Evolutionary conservation across 2,113 vertebrate species (phyloP), one percentile per base, ranked within the genome.

Genomic region (Peromyscus leucopus): DNA sequence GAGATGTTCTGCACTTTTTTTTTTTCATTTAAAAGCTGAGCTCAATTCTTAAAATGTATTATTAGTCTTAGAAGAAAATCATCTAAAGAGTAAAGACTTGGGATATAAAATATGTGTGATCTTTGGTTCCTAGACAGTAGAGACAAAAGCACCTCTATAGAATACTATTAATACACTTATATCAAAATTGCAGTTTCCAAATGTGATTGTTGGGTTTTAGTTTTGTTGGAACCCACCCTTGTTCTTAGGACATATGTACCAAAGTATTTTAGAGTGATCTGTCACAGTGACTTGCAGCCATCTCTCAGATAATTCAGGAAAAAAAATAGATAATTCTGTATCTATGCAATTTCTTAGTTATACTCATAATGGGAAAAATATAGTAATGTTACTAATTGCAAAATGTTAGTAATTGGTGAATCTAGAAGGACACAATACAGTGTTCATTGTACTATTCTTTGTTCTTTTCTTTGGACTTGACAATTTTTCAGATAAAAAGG

Each of bases 1-100:
- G 7, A 55, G 51, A 76, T 63, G 15, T 42, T 78, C 24, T 90
- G 13, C 26, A 4, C 26, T 6, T 46, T 10, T 24, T 55, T 42
- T 57, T 72, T 39, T 42, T 57, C 72, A 59, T 93, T 83, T 92
- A 83, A 75, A 93, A 94, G 10, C 26, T 65, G 39, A 12, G 65
- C 51, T 93, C 33, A 19, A 39, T 92, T 94, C 61, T 93, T 93
- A 63, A 91, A 94, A 85, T 90, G 65, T 84, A 51, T 28, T 83
- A 79, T 22, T 83, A 83, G 39, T 86, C 57, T 94, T 78, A 55
- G 46, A 48, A 80, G 78, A 91, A 61, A 28, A 59, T 69, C 90
- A 48, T 84, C 69, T 80, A 88, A 21, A 94, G 67, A 86, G 94
- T 76, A 96, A 74, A 88, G 72, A 71, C 26, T 72, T 28, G 39